Evolutionary conservation across 2,888 invertebrate genomes (phyloP), one percentile per base, ranked within the genome.

Genomic region (Apodemia duryi): DNA sequence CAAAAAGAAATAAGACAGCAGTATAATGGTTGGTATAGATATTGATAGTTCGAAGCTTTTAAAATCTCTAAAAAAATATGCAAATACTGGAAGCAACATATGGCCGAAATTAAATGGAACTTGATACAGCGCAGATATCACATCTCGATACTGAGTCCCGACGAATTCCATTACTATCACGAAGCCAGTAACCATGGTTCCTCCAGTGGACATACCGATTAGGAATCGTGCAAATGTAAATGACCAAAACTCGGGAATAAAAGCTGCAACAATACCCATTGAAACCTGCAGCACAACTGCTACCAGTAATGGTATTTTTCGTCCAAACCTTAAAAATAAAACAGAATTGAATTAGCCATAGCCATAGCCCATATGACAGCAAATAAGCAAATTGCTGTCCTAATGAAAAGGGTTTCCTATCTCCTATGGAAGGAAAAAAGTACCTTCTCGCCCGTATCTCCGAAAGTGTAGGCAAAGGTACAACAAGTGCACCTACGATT

Each of bases 161-260:
- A 95, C 92, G 62, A 94, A 91, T 78, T 95, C 95, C 95, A 95
- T 95, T 3, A 94, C 83, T 11, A 95, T 90, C 5, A 92, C 92
- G 64, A 92, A 92, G n/a, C 88, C 85, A 11, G 77, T 83, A 49
- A 96, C 95, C 96, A 97, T 97, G 0, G 95, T 95, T 21, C 97
- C 97, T 62, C 96, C 97, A 1, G 96, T 96, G 1, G 96, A 95
- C 72, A 95, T 84, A 2, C 96, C 96, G 9, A 94, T 93, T 10
- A 96, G 75, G 76, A 97, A 95, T 69, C 97, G 76, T 63, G 95
- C 84, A 0, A 95, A 72, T 21, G 96, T 93, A 76, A 96, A 96
- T 1, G 81, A 73, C 91, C 90, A 91, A 67, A 75, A 92, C 63
- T 93, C 94, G 0, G 95, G 94, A 1, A 94, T 93, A 66, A 94